These are phyloP conservation scores for Prosopocoilus inquinatus DNA, from an alignment of 2,888 invertebrate species.

Conservation along the genomic window DNA sequence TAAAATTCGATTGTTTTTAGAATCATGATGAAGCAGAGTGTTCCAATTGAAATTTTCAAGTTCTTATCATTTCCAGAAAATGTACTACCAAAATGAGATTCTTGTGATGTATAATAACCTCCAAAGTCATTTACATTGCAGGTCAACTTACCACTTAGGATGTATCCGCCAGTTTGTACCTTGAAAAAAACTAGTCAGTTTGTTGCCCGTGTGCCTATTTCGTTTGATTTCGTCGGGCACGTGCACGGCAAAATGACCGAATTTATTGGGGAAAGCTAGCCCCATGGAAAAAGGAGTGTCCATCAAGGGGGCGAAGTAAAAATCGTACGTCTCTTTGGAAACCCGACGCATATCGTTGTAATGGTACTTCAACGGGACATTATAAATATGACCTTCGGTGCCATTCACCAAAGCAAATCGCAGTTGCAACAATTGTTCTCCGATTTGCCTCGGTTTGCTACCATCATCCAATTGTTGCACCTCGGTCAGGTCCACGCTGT, in stretches of 20 bases:
- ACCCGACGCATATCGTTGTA: slow-evolving; percentile 84
- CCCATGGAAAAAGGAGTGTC: slow-evolving; percentile 87
- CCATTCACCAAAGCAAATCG: slow-evolving; percentile 73
- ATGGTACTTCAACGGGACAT: slow-evolving; percentile 74
- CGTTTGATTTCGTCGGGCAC: slow-evolving; percentile 76
- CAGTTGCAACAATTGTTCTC: slow-evolving; percentile 57
- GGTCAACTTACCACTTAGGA: slow-evolving; percentile 69
- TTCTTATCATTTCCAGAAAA: too few relatives aligned
- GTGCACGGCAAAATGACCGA: slow-evolving; percentile 71
- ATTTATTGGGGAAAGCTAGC: slow-evolving; percentile 76
- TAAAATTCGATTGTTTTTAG: too few relatives aligned
- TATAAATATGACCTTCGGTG: slow-evolving; percentile 61
- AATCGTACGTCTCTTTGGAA: slow-evolving; percentile 75
- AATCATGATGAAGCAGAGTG: too few relatives aligned
- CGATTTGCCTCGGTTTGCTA: slow-evolving; percentile 64
- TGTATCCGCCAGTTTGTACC: slow-evolving; percentile 77
- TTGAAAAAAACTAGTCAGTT: slow-evolving; percentile 71
- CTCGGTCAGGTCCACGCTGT: slow-evolving; percentile 93
- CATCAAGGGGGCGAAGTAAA: slow-evolving; percentile 78
- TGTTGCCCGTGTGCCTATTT: slow-evolving; percentile 64
- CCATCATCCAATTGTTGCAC: slow-evolving; percentile 82
- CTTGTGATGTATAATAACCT: too few relatives aligned
- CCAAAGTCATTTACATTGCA: too few relatives aligned
- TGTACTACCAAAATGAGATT: too few relatives aligned
- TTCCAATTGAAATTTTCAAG: too few relatives aligned